A percentile compares a stretch with the other conserved stretches of the same genome.
These are phyloP conservation scores for Neomonachus schauinslandi DNA, from an alignment of 2,113 vertebrate genomes.

Conservation along the genomic window DNA sequence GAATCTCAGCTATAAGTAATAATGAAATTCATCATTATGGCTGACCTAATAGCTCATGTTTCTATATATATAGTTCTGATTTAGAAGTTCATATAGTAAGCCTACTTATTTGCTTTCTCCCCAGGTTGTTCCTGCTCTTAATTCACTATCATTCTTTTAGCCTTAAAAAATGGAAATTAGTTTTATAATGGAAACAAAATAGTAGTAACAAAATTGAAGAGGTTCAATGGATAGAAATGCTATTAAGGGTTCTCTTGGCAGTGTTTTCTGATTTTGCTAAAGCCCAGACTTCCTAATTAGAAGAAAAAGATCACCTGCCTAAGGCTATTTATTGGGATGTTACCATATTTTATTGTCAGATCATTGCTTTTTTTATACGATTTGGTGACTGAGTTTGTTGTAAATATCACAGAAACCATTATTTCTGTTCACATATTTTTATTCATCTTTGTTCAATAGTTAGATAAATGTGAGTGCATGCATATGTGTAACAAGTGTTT, in stretches of 20 bases:
- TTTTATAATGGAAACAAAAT: neutral
- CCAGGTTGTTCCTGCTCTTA: neutral
- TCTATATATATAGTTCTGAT: neutral
- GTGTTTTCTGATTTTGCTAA: constrained; percentile 29
- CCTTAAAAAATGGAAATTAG: neutral
- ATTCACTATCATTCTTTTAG: neutral
- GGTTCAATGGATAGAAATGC: neutral
- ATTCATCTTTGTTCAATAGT: neutral
- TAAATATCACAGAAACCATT: neutral
- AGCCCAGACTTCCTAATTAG: neutral
- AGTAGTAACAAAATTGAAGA: neutral
- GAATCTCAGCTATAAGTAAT: neutral
- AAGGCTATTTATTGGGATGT: neutral
- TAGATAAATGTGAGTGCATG: neutral
- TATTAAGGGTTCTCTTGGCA: neutral
- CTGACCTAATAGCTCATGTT: neutral
- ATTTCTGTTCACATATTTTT: neutral
- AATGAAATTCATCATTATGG: neutral
- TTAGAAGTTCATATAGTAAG: neutral
- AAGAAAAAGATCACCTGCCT: neutral
- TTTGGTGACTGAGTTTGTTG: constrained; percentile 3
- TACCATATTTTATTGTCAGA: neutral
- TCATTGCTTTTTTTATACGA: neutral
- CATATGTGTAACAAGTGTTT: neutral
- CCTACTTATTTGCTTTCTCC: neutral